phyloP scores from a whole-genome alignment of 1,140 invertebrate genomes.

The Ceratosolen fusciceps region DNA sequence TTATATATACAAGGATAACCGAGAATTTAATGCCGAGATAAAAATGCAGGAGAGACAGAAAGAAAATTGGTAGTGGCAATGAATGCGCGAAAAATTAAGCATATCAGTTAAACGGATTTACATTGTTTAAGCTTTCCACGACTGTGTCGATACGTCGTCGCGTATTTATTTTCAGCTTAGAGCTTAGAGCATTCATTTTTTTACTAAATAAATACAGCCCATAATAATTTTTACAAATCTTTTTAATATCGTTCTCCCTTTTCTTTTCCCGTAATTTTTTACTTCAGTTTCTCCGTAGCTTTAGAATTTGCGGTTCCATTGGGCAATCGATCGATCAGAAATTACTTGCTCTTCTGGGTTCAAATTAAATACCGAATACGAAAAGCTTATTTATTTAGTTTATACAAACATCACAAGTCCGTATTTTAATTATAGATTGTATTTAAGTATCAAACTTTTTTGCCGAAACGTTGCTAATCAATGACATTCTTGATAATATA shows the following conservation, averaged over 20 bases:
- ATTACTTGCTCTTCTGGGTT: too few relatives aligned
- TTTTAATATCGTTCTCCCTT: neutral
- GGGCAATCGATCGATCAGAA: too few relatives aligned
- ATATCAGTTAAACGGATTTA: constrained; percentile 20
- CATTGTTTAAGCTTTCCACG: constrained; percentile 40
- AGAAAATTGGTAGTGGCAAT: neutral
- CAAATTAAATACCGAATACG: neutral
- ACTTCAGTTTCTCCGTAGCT: too few relatives aligned
- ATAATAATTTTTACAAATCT: too few relatives aligned
- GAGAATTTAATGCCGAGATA: too few relatives aligned
- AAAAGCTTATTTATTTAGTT: neutral
- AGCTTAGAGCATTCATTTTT: neutral
- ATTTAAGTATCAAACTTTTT: too few relatives aligned
- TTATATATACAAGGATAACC: neutral
- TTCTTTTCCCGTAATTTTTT: neutral
- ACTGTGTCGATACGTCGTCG: neutral
- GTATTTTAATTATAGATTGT: too few relatives aligned
- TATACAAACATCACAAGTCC: neutral
- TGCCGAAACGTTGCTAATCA: too few relatives aligned
- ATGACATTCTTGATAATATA: too few relatives aligned
- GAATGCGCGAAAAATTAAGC: constrained; percentile 25
- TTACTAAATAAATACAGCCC: neutral
- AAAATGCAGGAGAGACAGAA: neutral
- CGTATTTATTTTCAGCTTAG: too few relatives aligned
- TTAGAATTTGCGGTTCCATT: too few relatives aligned